Evolutionary conservation across 2,113 vertebrate genomes (phyloP).

Genomic region (Elachura formosa): DNA sequence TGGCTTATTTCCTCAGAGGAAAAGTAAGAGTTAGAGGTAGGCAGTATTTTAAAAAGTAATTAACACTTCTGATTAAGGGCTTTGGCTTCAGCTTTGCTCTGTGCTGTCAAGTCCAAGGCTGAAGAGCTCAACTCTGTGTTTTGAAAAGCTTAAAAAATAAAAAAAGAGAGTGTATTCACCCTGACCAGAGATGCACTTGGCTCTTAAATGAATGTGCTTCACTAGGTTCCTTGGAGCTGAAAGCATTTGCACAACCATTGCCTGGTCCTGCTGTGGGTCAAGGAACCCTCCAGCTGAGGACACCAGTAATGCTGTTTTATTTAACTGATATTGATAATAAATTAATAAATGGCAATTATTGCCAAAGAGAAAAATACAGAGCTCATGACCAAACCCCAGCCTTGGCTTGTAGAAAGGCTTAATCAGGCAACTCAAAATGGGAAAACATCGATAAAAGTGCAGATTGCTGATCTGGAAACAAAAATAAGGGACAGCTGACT

Average conservation of each 20-base stretch:
- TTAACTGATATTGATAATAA: background rate
- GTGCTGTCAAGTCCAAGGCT: rapidly evolving
- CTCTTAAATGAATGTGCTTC: background rate
- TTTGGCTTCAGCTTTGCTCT: background rate
- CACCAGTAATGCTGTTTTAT: background rate
- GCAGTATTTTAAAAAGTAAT: background rate
- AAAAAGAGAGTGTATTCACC: background rate
- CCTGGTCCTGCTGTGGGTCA: rapidly evolving
- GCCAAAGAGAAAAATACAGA: background rate
- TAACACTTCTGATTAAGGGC: background rate
- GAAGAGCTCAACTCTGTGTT: background rate
- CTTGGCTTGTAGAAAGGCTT: background rate
- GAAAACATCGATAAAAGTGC: background rate
- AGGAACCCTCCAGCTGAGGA: background rate
- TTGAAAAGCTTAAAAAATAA: background rate
- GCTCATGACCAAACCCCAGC: rapidly evolving
- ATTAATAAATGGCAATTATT: background rate
- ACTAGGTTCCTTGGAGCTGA: background rate
- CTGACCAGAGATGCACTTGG: background rate
- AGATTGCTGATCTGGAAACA: background rate
- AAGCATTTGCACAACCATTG: background rate
- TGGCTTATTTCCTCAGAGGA: background rate
- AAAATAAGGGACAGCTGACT: background rate
- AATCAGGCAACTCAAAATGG: background rate
- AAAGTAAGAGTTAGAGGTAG: background rate